Base-by-base conservation (phyloP, 1,140 invertebrate genomes). In the Physella acuta region DNA sequence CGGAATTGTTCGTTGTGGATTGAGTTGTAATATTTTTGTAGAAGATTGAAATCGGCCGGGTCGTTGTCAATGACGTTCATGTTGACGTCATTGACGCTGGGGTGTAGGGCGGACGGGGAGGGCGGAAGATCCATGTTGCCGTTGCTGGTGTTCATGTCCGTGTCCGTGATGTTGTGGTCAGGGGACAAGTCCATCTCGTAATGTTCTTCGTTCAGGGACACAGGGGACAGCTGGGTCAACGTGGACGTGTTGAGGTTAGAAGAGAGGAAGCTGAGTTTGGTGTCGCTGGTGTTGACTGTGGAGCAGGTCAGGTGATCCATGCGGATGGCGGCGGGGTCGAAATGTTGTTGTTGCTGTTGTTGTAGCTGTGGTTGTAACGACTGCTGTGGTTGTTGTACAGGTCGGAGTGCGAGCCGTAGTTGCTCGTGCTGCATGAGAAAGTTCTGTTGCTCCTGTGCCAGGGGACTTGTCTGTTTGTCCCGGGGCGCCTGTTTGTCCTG, bases 361-460 rank as follows among this genome's bases (percentile, higher is more conserved):
- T 30, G 1, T 52, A 52, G 14, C 30, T 28, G 8, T 34, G 49
- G 31, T 52, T 34, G 20, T 28, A 56, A 20, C 8, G 8, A 11
- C 39, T 44, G 39, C 39, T 44, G 39, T 11, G 20, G 8, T 8
- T 44, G 8, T 44, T 20, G 8, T 20, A 11, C 8, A 44, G 8
- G 8, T 2, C 34, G 64, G 1, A 26, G 33, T 11, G 52, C 37
- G 28, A 34, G 49, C 2, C 11, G 33, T 34, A 36, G 60, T 33
- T 62, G 68, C 33, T 70, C 3, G 5, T 34, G 33, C 24, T 30
- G 30, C n/a, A 59, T 37, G 0, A 34, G 26, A 11, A 14, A 0
- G 36, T 65, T 31, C 11, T 69, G 60, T n/a, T 69, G 71, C n/a
- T 64, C 36, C 4, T 61, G 56, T 64, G 51, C 37, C 16, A n/a